A percentile compares a stretch with the other conserved stretches of the same genome.
Evolutionary conservation across 2,797 vertebrate species (phyloP).

Genomic region (Macropodus opercularis): DNA sequence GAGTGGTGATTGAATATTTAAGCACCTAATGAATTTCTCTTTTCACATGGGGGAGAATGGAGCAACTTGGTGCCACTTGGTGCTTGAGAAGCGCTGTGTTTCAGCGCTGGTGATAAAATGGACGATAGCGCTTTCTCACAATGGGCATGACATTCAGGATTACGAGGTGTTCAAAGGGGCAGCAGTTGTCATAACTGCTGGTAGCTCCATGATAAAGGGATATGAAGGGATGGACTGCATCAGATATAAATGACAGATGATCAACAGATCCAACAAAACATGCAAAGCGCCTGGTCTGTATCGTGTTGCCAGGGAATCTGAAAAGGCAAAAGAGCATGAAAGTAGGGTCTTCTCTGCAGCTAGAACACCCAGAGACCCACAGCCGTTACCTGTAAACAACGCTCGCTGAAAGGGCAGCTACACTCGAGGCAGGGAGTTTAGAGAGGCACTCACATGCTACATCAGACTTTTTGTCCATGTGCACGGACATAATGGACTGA

Average conservation of each 20-base stretch:
- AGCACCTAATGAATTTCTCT: conserved; percentile 76
- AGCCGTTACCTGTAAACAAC: conserved; percentile 32
- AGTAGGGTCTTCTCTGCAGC: too few relatives aligned
- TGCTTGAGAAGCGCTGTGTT: conserved; percentile 52
- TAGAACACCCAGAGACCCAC: too few relatives aligned
- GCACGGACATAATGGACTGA: conserved; percentile 8
- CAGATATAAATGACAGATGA: too few relatives aligned
- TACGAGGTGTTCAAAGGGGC: conserved; percentile 32
- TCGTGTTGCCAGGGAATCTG: too few relatives aligned
- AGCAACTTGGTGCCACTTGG: conserved; percentile 59
- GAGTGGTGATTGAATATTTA: conserved; percentile 79
- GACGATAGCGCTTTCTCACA: conserved; percentile 24
- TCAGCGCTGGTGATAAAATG: conserved; percentile 24
- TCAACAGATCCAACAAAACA: too few relatives aligned
- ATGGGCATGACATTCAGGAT: conserved; percentile 44
- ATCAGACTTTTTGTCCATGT: conserved; percentile 19
- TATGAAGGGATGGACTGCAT: too few relatives aligned
- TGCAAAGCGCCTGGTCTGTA: too few relatives aligned
- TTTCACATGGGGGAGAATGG: conserved; percentile 54
- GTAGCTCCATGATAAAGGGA: too few relatives aligned
- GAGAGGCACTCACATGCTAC: conserved; percentile 32
- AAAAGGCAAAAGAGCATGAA: too few relatives aligned
- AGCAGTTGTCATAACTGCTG: too few relatives aligned
- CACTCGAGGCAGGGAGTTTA: conserved; percentile 15
- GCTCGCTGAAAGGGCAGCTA: conserved; percentile 40